Evolutionary conservation across 2,888 invertebrate genomes (phyloP), one percentile per base, ranked within the genome.

Genomic region (Drosophila prolongata): DNA sequence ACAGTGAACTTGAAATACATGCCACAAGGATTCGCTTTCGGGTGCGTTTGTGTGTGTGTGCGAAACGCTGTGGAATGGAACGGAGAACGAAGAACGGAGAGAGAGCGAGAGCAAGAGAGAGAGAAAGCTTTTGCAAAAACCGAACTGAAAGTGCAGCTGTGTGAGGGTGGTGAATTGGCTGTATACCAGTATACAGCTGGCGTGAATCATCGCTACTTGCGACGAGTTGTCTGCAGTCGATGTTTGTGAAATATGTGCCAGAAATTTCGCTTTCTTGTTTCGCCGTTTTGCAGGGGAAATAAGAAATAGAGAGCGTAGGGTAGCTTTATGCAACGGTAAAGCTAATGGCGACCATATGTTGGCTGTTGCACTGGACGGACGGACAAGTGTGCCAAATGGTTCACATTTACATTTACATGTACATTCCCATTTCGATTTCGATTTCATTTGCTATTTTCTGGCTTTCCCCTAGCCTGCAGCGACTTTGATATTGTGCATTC

Each of bases 1-100:
- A 95, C 95, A 95, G 94, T 95, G 95, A 95, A 95, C 95, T 95
- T 95, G 95, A 94, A 95, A 94, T 89, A 87, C 83, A 73, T 72
- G 83, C 87, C 76, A 89, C 89, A 91, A 91, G 90, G 90, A 90
- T 90, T 89, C 64, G 46, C 68, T 65, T 27, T 11, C 3, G 11
- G 35, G 43, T 64, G 19, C 46, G 14, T 61, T 24, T 24, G 40
- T 75, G 43, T 44, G 44, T 59, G 43, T 53, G 19, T 44, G 64
- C 19, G 59, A 60, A 66, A 67, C 70, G 27, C 24, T 50, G 49
- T 55, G 74, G 38, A 71, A 69, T 67, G 56, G 61, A 76, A 52
- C 52, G 42, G n/a, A 44, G 37, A 59, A 52, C 44, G 35, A 27
- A 16, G 16, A 47, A 24, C 24, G 24, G 46, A 49, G 44, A 62